Base-by-base conservation (phyloP, 2,113 vertebrate genomes). In the Sander lucioperca region DNA sequence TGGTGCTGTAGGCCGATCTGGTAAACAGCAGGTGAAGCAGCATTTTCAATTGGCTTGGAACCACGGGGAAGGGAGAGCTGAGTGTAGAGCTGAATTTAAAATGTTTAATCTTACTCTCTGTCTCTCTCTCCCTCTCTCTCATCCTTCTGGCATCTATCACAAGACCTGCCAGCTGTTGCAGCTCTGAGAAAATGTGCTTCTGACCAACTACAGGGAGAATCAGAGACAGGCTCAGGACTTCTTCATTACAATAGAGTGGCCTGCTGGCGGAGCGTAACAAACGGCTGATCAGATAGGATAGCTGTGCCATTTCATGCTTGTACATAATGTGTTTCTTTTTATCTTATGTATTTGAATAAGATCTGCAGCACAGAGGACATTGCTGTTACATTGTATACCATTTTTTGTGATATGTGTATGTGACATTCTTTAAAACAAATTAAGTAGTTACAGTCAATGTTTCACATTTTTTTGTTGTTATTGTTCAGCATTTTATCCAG, bases 101-200 rank as follows among this genome's bases (percentile, higher is more conserved):
- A 74, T 15, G 69, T 80, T 87, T 14, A 39, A 0, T 57, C 70
- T 67, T 4, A 9, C 65, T 50, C 33, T 30, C 45, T 2, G 30
- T 36, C 39, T 53, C 45, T 64, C 47, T 65, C 36, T 64, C 15
- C 70, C 74, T 58, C 43, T 79, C 82, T 80, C 21, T 21, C 65
- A 50, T 71, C 70, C 76, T 92, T 91, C 94, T 94, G 95, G 94
- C 94, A 94, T 92, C 92, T 91, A 94, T 93, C 94, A 94, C 88
- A 88, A 84, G 90, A 95, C 93, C 93, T 74, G 90, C 94, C 96
- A 97, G 96, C 96, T 96, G 95, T 84, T 84, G 84, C 90, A 67
- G 92, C 94, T 96, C 92, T 67, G 92, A 90, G 92, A 92, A 94
- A 95, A 94, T 90, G 89, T 90, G 89, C 86, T 80, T 87, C 87